Percentiles rank a stretch among this genome's conserved stretches.
Conservation (phyloP, 2,888 invertebrate genomes). For the Ophion slaviceki region DNA sequence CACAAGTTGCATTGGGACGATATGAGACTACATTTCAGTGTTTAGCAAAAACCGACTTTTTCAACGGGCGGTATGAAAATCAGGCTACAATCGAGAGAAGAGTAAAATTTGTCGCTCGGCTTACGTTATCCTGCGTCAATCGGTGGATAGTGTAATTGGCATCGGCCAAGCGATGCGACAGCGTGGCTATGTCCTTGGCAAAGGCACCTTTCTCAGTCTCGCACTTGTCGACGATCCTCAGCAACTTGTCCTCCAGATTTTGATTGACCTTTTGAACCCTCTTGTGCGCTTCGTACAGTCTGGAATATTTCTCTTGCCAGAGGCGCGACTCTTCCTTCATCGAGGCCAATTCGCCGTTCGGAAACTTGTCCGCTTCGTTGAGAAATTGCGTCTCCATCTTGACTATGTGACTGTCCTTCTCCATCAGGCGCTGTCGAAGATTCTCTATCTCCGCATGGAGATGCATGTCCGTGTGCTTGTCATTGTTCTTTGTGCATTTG, state of each 20-base stretch:
- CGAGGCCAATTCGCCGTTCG: slow-evolving; percentile 90
- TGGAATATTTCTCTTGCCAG: slow-evolving; percentile 95
- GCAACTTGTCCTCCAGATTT: slow-evolving; percentile 95
- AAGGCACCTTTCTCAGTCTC: slow-evolving; percentile 94
- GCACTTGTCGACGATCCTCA: slow-evolving; percentile 96
- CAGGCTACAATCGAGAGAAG: background rate
- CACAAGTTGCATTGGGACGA: too few species aligned
- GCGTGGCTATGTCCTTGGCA: slow-evolving; percentile 93
- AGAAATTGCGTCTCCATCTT: slow-evolving; percentile 94
- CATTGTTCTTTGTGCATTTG: slow-evolving; percentile 83
- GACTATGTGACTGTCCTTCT: slow-evolving; percentile 92
- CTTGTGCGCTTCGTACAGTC: slow-evolving; percentile 96
- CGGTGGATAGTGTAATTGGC: slow-evolving; percentile 93
- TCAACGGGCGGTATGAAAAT: too few species aligned
- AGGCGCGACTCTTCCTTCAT: slow-evolving; percentile 93
- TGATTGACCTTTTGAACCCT: slow-evolving; percentile 97
- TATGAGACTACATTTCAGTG: too few species aligned
- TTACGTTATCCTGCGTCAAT: slow-evolving; percentile 94
- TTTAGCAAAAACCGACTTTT: too few species aligned
- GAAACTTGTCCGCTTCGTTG: slow-evolving; percentile 87
- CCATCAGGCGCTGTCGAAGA: slow-evolving; percentile 91
- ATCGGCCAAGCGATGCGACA: slow-evolving; percentile 93
- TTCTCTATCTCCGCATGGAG: slow-evolving; percentile 95
- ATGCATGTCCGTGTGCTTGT: slow-evolving; percentile 86
- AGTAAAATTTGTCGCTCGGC: slow-evolving; percentile 71